These are phyloP conservation scores for Cygnus olor DNA, from an alignment of 2,797 vertebrate genomes.

Conservation along the genomic window DNA sequence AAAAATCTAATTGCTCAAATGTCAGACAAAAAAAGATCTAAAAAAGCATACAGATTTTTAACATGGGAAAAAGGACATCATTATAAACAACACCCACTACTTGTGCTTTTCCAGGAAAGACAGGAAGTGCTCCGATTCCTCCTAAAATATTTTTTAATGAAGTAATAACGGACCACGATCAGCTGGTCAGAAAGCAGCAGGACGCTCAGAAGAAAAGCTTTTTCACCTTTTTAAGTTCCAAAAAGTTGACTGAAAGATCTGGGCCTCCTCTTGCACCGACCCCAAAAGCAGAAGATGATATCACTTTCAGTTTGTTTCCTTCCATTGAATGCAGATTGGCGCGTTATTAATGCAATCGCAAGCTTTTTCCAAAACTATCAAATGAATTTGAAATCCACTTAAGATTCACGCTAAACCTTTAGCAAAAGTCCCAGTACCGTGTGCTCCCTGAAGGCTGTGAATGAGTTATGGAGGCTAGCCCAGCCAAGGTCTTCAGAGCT, in stretches of 20 bases:
- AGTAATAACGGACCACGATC: neutral
- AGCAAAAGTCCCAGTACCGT: neutral
- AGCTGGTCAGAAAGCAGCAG: neutral
- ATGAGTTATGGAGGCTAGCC: neutral
- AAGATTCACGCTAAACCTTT: neutral
- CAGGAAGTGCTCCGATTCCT: neutral
- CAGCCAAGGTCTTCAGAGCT: neutral
- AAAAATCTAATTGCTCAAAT: neutral
- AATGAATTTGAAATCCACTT: constrained; percentile 34
- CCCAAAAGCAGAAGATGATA: neutral
- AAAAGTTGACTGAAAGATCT: neutral
- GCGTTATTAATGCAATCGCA: neutral
- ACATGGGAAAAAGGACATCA: neutral
- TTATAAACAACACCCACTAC: neutral
- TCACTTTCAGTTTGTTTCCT: neutral
- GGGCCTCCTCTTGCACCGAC: neutral
- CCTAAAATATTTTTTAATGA: constrained; percentile 5
- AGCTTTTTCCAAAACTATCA: constrained; percentile 11
- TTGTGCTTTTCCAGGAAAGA: constrained; percentile 8
- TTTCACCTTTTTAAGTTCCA: neutral
- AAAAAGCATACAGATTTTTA: neutral
- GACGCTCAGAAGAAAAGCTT: neutral
- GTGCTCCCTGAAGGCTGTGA: neutral
- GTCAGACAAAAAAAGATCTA: neutral
- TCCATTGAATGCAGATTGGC: neutral